Base-by-base conservation (phyloP, 2,797 vertebrate species). In the Hemibagrus guttatus region DNA sequence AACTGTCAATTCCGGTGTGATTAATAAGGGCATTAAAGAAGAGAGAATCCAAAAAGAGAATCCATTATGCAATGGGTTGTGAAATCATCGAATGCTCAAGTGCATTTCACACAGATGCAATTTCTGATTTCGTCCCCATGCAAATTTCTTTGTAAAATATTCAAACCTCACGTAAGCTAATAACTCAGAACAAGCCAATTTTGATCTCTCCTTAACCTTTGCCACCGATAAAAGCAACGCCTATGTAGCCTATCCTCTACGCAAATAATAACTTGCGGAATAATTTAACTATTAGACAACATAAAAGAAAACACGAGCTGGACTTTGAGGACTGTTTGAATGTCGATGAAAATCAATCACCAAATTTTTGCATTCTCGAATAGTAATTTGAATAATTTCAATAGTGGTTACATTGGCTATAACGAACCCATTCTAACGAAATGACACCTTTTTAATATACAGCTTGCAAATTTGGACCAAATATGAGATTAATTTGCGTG, bases 341-440 rank as follows among this genome's bases (percentile, higher is more conserved):
- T 85, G 80, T 79, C 71, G 81, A 89, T 88, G 86, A 90, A 91
- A 90, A 88, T 63, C 68, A 52, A 75, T 88, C 31, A 66, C 76
- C 81, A 59, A 28, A 85, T 75, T 89, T 81, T 91, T 90, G 87
- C 87, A 88, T 90, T 72, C 76, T 86, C 46, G 52, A 75, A 52
- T 59, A 75, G 63, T 84, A 23, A 89, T 91, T 90, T 90, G 86
- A 89, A 90, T 92, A 87, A 54, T 86, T 78, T 88, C 84, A 89
- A 88, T 87, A 86, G 85, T 88, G 90, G 89, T 89, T 87, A 82
- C 89, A 87, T 89, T 85, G 82, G 42, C 87, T 87, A 87, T 88
- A 84, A 85, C 82, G 59, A 86, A 85, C 89, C 82, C 78, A 84
- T 84, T 83, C 80, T 89, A 89, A 90, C 86, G 87, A 89, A 90